Conservation (phyloP, 1,140 invertebrate genomes). For the Lethrus apterus region DNA sequence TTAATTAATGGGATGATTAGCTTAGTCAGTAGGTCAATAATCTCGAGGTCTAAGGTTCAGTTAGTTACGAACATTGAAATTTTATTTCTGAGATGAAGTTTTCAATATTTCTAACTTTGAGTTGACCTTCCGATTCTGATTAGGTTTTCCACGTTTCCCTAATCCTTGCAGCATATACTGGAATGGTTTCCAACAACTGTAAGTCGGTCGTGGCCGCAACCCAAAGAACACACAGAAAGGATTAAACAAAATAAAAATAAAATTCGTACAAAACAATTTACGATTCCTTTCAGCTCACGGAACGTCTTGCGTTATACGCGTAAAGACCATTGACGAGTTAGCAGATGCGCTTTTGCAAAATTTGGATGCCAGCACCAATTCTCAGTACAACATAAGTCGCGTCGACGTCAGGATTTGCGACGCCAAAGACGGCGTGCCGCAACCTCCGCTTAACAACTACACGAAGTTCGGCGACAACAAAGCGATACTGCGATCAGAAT, state of each 20-base stretch:
- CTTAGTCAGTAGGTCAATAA: too few relatives aligned
- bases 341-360: conserved; percentile 26
- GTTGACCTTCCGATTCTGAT: too few relatives aligned
- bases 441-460: conserved; percentile 30
- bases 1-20: too few relatives aligned
- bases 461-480: conserved; percentile 22
- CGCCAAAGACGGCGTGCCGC: conserved; percentile 19
- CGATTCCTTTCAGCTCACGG: conserved; percentile 28
- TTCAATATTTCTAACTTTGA: too few relatives aligned
- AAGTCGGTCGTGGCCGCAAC: too few relatives aligned
- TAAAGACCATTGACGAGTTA: conserved; percentile 25
- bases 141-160: too few relatives aligned
- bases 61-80: conserved; percentile 11
- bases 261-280: too few relatives aligned
- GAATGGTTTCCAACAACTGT: too few relatives aligned
- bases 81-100: neutral
- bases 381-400: conserved; percentile 31
- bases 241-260: too few relatives aligned
- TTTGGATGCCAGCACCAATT: conserved; percentile 23
- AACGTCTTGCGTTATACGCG: conserved; percentile 29
- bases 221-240: too few relatives aligned
- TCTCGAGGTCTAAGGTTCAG: conserved; percentile 35
- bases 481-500: conserved; percentile 29
- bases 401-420: conserved; percentile 26
- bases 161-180: too few relatives aligned